phyloP scores from a whole-genome alignment of 2,888 invertebrate genomes.

The Epistrophella euchroma region DNA sequence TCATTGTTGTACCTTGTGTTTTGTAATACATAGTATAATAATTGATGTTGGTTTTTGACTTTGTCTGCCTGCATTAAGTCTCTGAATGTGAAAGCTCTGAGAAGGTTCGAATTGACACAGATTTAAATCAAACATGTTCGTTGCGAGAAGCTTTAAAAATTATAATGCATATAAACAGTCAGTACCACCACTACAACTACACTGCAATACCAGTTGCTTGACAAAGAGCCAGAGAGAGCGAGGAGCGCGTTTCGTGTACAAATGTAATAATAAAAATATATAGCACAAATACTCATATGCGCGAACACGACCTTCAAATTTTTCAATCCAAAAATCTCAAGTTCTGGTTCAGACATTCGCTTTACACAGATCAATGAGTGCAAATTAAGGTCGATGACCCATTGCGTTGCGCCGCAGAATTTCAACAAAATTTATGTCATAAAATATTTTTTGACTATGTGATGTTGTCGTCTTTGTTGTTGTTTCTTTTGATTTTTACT shows the following conservation, averaged over 20 bases:
- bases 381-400: constrained; percentile 16
- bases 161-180: background rate
- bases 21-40: background rate
- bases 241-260: background rate
- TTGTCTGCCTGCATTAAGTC: background rate
- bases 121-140: constrained; percentile 14
- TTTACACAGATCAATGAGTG: background rate
- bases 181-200: too few relatives aligned
- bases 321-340: constrained; percentile 17
- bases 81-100: background rate
- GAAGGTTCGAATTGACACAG: constrained; percentile 5
- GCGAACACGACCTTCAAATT: constrained; percentile 21
- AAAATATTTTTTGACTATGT: constrained; percentile 1
- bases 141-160: constrained; percentile 2
- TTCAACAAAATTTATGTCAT: constrained; percentile 25
- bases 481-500: background rate
- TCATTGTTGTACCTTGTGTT: too few relatives aligned
- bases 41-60: background rate
- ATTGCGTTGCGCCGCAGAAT: constrained; percentile 15
- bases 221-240: background rate
- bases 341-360: constrained; percentile 15
- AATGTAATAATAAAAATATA: background rate
- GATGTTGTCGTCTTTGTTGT: background rate
- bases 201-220: background rate
- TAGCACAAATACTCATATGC: background rate